phyloP scores from a whole-genome alignment of 1,140 invertebrate genomes.

The Tyrophagus putrescentiae region DNA sequence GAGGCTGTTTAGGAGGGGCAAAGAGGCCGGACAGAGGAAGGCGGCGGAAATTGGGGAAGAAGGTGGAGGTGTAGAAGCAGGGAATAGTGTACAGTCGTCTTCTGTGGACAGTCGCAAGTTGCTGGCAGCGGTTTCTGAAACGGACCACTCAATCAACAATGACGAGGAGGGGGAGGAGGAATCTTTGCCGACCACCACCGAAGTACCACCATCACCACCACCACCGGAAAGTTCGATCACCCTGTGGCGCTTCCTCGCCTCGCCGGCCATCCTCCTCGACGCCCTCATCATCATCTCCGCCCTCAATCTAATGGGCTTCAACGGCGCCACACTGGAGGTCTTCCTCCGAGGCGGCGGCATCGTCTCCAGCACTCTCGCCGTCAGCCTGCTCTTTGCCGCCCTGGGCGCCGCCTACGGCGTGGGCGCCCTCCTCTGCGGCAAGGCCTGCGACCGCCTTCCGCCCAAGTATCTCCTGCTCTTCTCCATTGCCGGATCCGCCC shows the following conservation, averaged over 20 bases:
- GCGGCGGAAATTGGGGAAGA: neutral
- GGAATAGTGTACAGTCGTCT: neutral
- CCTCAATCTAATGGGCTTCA: slow-evolving; percentile 47
- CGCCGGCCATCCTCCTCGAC: slow-evolving; percentile 15
- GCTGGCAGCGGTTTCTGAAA: neutral
- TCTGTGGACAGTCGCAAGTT: neutral
- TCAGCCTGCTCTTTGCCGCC: slow-evolving; percentile 34
- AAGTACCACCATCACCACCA: too few relatives aligned
- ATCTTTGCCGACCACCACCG: neutral
- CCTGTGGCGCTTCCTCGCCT: neutral
- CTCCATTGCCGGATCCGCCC: slow-evolving; percentile 21
- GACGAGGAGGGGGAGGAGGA: neutral
- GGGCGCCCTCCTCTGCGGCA: slow-evolving; percentile 33
- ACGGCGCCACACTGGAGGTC: slow-evolving; percentile 62
- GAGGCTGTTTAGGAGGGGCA: neutral
- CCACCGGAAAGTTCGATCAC: neutral
- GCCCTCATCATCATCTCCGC: slow-evolving; percentile 15
- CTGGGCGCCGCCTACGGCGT: slow-evolving; percentile 30
- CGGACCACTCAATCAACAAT: neutral
- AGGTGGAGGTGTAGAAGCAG: too few relatives aligned
- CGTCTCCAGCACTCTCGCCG: slow-evolving; percentile 22
- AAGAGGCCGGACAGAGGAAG: neutral
- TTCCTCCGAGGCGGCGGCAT: slow-evolving; percentile 45
- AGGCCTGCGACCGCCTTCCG: slow-evolving; percentile 27
- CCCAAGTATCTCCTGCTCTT: neutral